Evolutionary conservation across 2,888 invertebrate genomes (phyloP), one percentile per base, ranked within the genome.

Genomic region (Euzetes globulus): DNA sequence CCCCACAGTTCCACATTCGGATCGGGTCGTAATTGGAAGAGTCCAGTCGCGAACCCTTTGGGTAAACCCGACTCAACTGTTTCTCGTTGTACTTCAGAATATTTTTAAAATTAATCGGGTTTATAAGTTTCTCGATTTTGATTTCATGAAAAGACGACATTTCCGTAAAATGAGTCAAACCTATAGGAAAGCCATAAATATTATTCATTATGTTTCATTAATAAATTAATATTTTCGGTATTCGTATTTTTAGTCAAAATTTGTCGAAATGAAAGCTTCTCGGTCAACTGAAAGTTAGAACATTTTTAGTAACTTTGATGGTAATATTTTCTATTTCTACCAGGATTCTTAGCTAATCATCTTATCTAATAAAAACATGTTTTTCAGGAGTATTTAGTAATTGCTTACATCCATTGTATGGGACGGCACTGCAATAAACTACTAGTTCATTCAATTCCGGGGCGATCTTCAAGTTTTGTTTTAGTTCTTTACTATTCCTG

Each of bases 111-210:
- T 80, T 75, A 11, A 82, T 85, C 84, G 80, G 60, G 78, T 79
- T 89, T 82, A 96, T 91, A 75, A 91, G 86, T 80, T 93, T 91
- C 80, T 97, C 95, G 0, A 93, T 94, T 84, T 96, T 97, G 0
- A 91, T 92, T 84, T 99, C 98, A 0, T 95, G 91, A 82, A 98
- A 96, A 29, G 97, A 97, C 70, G 95, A 96, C 97, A 99, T 98
- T 83, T 99, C 97, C 81, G 90, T 88, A 83, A 89, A 92, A n/a
- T 89, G 85, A 83, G 91, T 33, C 33, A 7, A 33, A 33, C 33
- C 33, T 33, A 33, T 33, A 7, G 33, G 33, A 6, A 33, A 33
- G 33, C 33, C 33, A 33, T 33, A 33, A 33, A 33, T 33, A 33
- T 33, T 6, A 33, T 7, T 7, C 33, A 6, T 33, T n/a, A n/a